These are phyloP conservation scores for Leptoteleia sp. DNA, from an alignment of 1,140 invertebrate genomes.

Conservation along the genomic window DNA sequence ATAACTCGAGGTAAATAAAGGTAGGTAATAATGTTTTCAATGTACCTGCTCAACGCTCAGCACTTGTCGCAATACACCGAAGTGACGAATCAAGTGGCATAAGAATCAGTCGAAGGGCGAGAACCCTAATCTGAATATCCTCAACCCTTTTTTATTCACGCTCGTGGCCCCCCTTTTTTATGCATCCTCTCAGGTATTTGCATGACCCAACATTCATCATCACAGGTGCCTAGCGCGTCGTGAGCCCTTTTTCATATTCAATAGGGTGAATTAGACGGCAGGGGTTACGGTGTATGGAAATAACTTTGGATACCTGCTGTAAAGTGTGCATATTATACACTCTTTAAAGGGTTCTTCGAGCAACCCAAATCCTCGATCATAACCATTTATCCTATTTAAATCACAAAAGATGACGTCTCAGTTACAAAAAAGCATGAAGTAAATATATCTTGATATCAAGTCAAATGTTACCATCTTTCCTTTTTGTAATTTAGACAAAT, in stretches of 20 bases:
- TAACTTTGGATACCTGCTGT: slow-evolving; percentile 59
- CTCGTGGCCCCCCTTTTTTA: slow-evolving; percentile 73
- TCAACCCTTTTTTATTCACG: slow-evolving; percentile 52
- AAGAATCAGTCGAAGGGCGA: slow-evolving; percentile 62
- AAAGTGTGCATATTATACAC: slow-evolving; percentile 38
- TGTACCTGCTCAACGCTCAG: slow-evolving; percentile 48
- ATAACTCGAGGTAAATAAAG: no score
- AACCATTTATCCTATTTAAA: slow-evolving; percentile 24
- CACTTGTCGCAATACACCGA: slow-evolving; percentile 72
- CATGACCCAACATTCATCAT: slow-evolving; percentile 63
- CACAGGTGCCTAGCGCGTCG: slow-evolving; percentile 65
- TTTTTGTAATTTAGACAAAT: no score
- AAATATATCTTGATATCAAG: no score
- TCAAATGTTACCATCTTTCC: no score
- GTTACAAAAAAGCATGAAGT: not conserved
- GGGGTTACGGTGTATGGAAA: slow-evolving; percentile 72
- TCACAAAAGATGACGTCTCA: slow-evolving; percentile 25
- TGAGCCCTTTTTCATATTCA: slow-evolving; percentile 71
- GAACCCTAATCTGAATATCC: slow-evolving; percentile 78
- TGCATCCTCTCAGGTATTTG: slow-evolving; percentile 75
- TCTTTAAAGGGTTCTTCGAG: slow-evolving; percentile 39
- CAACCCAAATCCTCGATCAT: slow-evolving; percentile 33
- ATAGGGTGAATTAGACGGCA: slow-evolving; percentile 55
- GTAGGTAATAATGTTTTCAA: no score
- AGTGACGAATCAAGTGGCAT: slow-evolving; percentile 68